These are phyloP conservation scores for Batillaria attramentaria DNA, from an alignment of 1,140 invertebrate genomes.

Conservation along the genomic window DNA sequence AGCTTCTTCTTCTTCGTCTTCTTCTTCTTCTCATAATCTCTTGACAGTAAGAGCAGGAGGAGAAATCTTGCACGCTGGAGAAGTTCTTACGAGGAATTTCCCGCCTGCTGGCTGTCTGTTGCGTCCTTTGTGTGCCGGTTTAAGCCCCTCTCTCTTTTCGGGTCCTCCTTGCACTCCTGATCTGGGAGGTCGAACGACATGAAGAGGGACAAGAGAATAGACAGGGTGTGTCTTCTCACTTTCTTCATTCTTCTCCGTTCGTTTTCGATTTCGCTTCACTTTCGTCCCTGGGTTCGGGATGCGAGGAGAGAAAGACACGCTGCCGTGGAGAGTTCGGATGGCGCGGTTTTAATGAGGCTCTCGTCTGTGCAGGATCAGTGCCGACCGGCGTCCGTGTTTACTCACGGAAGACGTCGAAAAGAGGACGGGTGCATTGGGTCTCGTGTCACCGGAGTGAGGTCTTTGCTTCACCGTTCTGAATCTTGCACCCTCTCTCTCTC, in stretches of 20 bases:
- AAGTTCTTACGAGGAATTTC: neutral
- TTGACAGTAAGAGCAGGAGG: too few species aligned
- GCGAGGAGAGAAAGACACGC: neutral
- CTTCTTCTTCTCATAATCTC: neutral
- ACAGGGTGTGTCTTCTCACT: constrained; percentile 4
- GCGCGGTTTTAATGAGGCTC: constrained; percentile 5
- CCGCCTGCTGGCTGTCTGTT: neutral
- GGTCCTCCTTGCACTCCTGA: too few species aligned
- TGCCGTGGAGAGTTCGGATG: neutral
- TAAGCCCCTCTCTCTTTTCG: too few species aligned
- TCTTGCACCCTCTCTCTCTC: too few species aligned
- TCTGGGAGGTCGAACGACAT: neutral
- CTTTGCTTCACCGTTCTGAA: too few species aligned
- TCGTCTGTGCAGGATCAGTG: constrained; percentile 3
- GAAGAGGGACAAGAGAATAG: neutral
- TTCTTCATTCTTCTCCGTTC: neutral
- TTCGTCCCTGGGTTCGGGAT: neutral
- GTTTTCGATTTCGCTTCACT: constrained; percentile 10
- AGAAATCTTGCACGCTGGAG: too few species aligned
- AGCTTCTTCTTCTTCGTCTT: neutral
- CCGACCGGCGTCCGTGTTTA: neutral
- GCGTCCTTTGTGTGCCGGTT: constrained; percentile 8
- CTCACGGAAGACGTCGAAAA: constrained; percentile 12
- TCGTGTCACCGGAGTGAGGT: too few species aligned
- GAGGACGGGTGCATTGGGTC: too few species aligned